Percentiles rank a stretch among this genome's conserved stretches.
Evolutionary conservation across 1,140 invertebrate genomes (phyloP).

Genomic region (Wasmannia auropunctata): DNA sequence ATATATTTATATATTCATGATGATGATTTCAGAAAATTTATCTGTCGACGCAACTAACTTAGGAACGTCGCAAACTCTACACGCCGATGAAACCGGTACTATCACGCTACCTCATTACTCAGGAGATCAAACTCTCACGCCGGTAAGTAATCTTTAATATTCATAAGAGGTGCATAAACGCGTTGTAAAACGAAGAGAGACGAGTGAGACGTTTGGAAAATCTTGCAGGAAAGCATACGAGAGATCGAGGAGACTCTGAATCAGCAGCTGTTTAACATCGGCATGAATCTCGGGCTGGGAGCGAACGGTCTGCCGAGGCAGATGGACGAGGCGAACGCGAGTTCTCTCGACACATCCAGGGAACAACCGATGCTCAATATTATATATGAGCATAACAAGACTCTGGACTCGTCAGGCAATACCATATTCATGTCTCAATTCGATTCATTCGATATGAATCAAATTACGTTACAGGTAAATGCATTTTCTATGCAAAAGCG

Average conservation of each 20-base stretch:
- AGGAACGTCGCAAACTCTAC: conserved; percentile 77
- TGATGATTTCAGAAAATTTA: conserved; percentile 73
- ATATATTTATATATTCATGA: too few species aligned
- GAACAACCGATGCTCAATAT: conserved; percentile 77
- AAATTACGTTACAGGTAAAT: conserved; percentile 77
- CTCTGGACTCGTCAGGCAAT: conserved; percentile 66
- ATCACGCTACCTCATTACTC: conserved; percentile 81
- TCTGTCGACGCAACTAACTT: conserved; percentile 70
- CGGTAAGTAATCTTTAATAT: conserved; percentile 71
- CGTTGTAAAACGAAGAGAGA: conserved; percentile 1
- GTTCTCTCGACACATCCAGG: conserved; percentile 55
- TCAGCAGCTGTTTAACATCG: conserved; percentile 82
- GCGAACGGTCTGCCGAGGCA: conserved; percentile 65
- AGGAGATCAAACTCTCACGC: conserved; percentile 78
- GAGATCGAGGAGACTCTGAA: conserved; percentile 84
- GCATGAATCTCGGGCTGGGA: conserved; percentile 74
- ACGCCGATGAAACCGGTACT: conserved; percentile 81
- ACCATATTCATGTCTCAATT: conserved; percentile 76
- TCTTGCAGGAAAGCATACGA: conserved; percentile 81
- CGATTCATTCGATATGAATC: conserved; percentile 79
- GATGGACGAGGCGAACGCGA: conserved; percentile 58
- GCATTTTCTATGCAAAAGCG: neutral
- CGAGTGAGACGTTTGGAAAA: neutral
- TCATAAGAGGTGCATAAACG: conserved; percentile 1
- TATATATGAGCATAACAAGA: conserved; percentile 78